Conservation (phyloP, 2,113 vertebrate species). For the Pelusios castaneus region DNA sequence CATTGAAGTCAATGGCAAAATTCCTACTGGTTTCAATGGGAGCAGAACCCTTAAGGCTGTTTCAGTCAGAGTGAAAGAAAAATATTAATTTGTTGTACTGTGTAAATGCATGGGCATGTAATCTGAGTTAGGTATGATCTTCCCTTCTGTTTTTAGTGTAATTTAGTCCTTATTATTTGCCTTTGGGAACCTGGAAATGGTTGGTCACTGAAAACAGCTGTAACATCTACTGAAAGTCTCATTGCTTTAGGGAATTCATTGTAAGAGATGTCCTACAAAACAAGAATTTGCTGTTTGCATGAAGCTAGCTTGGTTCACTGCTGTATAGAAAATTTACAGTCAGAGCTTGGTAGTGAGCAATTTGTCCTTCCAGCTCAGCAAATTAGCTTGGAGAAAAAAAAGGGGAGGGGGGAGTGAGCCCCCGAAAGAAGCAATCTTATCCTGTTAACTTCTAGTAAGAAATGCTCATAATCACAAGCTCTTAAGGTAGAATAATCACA, state of each 20-base stretch:
- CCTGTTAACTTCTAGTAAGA: background rate
- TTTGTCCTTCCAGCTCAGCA: background rate
- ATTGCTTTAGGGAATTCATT: background rate
- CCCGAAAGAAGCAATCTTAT: background rate
- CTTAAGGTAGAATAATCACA: background rate
- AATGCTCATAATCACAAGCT: background rate
- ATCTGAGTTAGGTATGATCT: background rate
- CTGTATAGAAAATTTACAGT: background rate
- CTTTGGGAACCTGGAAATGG: background rate
- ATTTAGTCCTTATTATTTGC: background rate
- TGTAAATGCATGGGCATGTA: background rate
- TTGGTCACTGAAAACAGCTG: background rate
- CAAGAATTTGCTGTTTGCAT: background rate
- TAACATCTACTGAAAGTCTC: background rate
- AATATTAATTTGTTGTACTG: background rate
- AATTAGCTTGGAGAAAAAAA: background rate
- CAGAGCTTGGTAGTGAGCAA: background rate
- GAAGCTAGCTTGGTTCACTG: background rate
- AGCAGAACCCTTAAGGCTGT: background rate
- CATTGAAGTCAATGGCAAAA: background rate
- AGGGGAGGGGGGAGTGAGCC: background rate
- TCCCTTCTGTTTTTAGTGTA: background rate
- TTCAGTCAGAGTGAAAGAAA: constrained; percentile 5
- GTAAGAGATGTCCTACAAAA: background rate
- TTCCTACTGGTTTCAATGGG: background rate